Conservation (phyloP, 2,797 vertebrate species). For the Austrolebias charrua region DNA sequence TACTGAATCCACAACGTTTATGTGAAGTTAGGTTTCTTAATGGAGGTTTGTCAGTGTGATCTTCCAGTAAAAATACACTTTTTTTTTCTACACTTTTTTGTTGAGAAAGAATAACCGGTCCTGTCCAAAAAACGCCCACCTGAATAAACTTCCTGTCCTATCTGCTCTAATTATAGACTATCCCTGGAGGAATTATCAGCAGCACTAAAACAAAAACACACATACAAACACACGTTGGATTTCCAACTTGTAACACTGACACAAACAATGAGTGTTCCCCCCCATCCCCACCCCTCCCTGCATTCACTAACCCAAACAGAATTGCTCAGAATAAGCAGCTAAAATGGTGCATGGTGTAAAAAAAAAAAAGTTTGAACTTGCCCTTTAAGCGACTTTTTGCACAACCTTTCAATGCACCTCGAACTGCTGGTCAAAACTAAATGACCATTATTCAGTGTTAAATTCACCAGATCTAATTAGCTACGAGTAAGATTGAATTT, state of each 20-base stretch:
- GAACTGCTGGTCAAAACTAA: constrained; percentile 63
- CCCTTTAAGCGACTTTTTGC: constrained; percentile 26
- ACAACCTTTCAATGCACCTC: constrained; percentile 65
- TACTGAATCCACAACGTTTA: too few relatives aligned
- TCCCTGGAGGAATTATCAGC: constrained; percentile 65
- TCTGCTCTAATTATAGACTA: constrained; percentile 77
- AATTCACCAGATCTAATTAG: constrained; percentile 79
- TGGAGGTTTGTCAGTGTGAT: constrained; percentile 8
- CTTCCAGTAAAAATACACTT: constrained; percentile 49
- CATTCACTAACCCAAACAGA: too few relatives aligned
- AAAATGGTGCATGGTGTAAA: background rate
- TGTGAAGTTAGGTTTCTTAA: too few relatives aligned
- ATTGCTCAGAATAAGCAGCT: constrained; percentile 13
- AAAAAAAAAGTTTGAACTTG: constrained; percentile 33
- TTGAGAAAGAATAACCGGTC: constrained; percentile 43
- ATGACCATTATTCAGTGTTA: constrained; percentile 76
- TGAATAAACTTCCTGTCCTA: constrained; percentile 76
- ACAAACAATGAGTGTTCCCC: background rate
- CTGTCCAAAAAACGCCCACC: constrained; percentile 66
- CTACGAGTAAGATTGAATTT: constrained; percentile 66
- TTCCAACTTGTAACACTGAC: constrained; percentile 35
- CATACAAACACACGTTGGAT: constrained; percentile 36
- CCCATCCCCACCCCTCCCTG: too few relatives aligned
- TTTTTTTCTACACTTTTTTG: constrained; percentile 35
- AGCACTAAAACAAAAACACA: constrained; percentile 34